Base-by-base conservation (phyloP, 1,140 invertebrate species). In the Thalassaphorura encarpata region DNA sequence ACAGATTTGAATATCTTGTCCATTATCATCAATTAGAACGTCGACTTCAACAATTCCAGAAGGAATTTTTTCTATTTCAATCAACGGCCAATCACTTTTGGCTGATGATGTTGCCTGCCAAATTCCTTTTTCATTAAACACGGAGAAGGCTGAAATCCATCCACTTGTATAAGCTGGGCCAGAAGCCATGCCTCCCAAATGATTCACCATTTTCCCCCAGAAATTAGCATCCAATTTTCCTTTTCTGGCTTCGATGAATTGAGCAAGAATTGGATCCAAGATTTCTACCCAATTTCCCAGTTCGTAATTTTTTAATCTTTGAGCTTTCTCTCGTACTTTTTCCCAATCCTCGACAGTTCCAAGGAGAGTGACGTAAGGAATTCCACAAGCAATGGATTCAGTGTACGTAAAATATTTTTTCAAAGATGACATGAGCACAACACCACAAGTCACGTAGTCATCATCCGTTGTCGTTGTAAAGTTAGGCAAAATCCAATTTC, bases 381-480 rank as follows among this genome's bases (percentile, higher is more conserved):
- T 56, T 19, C 45, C 46, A 42, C 45, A 56, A 15, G 5, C 21
- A 3, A 50, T 24, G 1, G 6, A 2, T 3, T 18, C 41, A 15
- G 2, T n/a, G 27, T 49, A 49, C 8, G 18, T 15, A 50, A 56
- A 56, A 27, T 56, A 56, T 23, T 57, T 57, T 28, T 57, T 57
- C 48, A 57, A 31, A 4, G 47, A 31, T 13, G 55, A 47, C 55
- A 57, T 57, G 26, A 57, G 52, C 16, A 57, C 26, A 2, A 51
- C 55, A 3, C 55, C n/a, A n/a, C n/a, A 28, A 1, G 57, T 48
- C 8, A 59, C 46, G n/a, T 29, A 5, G 21, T 59, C 57, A 36
- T 59, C 28, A 24, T 50, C 18, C 11, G 57, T 59, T n/a, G 57
- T 59, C 16, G 57, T 59, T 1, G 52, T 33, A 18, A 59, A 59